phyloP scores from a whole-genome alignment of 2,113 vertebrate species.

The Rutilus rutilus region DNA sequence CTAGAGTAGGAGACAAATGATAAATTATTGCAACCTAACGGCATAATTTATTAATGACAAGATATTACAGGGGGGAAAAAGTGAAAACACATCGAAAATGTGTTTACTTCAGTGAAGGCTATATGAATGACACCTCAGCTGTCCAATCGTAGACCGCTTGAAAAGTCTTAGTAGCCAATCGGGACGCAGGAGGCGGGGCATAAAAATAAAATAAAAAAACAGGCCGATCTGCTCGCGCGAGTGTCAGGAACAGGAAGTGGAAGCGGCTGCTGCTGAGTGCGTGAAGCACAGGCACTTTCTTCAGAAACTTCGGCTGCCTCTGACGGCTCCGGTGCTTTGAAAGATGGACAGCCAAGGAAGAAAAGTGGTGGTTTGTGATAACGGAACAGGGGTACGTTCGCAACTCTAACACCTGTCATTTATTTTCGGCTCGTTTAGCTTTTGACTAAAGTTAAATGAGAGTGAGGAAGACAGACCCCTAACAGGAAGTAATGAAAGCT shows the following conservation, averaged over 20 bases:
- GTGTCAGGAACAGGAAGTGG: constrained; percentile 43
- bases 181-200: neutral
- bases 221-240: neutral
- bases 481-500: constrained; percentile 75
- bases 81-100: neutral
- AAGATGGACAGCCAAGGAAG: constrained; percentile 87
- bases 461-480: constrained; percentile 47
- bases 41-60: neutral
- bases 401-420: neutral
- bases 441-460: neutral
- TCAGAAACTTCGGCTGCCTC: constrained; percentile 75
- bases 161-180: neutral
- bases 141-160: neutral
- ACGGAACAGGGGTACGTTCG: constrained; percentile 85
- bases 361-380: constrained; percentile 91
- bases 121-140: neutral
- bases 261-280: neutral
- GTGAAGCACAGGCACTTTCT: neutral
- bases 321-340: constrained; percentile 68
- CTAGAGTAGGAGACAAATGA: neutral
- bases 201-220: neutral
- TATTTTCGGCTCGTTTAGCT: neutral
- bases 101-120: too few species aligned
- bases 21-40: neutral
- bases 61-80: neutral